These are phyloP conservation scores for Unio pictorum DNA, from an alignment of 2,888 invertebrate genomes.

Conservation along the genomic window DNA sequence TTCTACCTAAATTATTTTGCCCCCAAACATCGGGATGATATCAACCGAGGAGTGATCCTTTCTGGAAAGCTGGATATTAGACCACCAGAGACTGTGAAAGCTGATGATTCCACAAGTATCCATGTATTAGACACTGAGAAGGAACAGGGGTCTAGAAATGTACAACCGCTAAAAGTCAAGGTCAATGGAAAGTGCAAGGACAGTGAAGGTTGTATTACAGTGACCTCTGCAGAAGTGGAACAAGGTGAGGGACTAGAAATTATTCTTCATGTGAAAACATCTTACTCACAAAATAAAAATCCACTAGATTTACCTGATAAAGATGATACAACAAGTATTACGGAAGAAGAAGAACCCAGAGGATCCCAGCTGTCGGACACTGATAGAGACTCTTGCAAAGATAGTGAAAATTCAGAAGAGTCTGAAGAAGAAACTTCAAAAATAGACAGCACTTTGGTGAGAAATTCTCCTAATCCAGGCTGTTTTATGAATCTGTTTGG, in stretches of 20 bases:
- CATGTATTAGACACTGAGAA: slow-evolving; percentile 9
- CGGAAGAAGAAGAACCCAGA: too few species aligned
- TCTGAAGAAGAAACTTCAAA: slow-evolving; percentile 8
- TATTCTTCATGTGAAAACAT: slow-evolving; percentile 39
- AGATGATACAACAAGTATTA: too few species aligned
- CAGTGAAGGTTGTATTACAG: slow-evolving; percentile 16
- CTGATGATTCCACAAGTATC: too few species aligned
- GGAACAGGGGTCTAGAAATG: background rate
- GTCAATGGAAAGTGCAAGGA: slow-evolving; percentile 26
- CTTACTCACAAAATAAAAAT: slow-evolving; percentile 9
- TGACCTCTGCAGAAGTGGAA: slow-evolving; percentile 27
- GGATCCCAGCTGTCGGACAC: too few species aligned
- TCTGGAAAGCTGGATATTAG: too few species aligned
- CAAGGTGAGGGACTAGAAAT: slow-evolving; percentile 24
- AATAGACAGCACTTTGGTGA: slow-evolving; percentile 1
- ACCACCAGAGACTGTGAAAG: too few species aligned
- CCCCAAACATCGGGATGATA: too few species aligned
- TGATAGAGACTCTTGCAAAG: slow-evolving; percentile 1
- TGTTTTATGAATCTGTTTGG: slow-evolving; percentile 56
- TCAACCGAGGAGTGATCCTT: too few species aligned
- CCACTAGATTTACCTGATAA: too few species aligned
- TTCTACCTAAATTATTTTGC: too few species aligned
- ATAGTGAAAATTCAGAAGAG: slow-evolving; percentile 8
- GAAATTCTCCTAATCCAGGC: slow-evolving; percentile 29
- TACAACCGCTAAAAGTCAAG: slow-evolving; percentile 6